Base-by-base conservation (phyloP, 2,888 invertebrate species). In the Cylloceria caligata region DNA sequence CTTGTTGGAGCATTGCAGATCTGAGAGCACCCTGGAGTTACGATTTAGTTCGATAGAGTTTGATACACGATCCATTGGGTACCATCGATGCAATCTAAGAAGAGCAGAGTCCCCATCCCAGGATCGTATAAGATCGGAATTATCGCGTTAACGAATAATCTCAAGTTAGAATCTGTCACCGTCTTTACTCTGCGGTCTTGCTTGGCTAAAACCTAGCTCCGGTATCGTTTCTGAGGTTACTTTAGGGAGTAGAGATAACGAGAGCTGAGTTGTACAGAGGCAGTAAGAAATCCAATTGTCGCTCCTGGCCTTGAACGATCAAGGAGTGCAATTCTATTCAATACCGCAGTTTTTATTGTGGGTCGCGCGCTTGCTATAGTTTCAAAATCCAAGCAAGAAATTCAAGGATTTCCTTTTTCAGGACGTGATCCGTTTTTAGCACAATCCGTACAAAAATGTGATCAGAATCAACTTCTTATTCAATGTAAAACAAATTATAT, bases 121-220 rank as follows among this genome's bases (percentile, higher is more conserved):
- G 47, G 47, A 55, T 57, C 82, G 55, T 65, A 57, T 71, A 75
- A 13, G 65, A 45, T 60, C 68, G 45, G 47, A 84, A 84, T 84
- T 78, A 84, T 85, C 83, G 81, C 84, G 80, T 80, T 83, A 71
- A 83, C 68, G 69, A 77, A 78, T 85, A 69, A 81, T 80, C 78
- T 75, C 64, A 34, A 81, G 78, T 67, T 80, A 55, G 57, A 68
- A 77, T 79, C 80, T 83, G 67, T 80, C 76, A 65, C 45, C 47
- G 77, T 55, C 52, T 69, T 76, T 67, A 68, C 19, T 16, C 30
- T 52, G 24, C 36, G 9, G 27, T 24, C 16, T 55, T 24, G 55
- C 21, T 3, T 9, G 39, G 2, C 19, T 13, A 27, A 6, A 30
- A 57, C 30, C 36, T 19, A 2, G n/a, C n/a, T 19, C 34, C 19